A percentile compares a stretch with the other conserved stretches of the same genome.
phyloP scores from a whole-genome alignment of 2,113 vertebrate species.

The Etia nguti region DNA sequence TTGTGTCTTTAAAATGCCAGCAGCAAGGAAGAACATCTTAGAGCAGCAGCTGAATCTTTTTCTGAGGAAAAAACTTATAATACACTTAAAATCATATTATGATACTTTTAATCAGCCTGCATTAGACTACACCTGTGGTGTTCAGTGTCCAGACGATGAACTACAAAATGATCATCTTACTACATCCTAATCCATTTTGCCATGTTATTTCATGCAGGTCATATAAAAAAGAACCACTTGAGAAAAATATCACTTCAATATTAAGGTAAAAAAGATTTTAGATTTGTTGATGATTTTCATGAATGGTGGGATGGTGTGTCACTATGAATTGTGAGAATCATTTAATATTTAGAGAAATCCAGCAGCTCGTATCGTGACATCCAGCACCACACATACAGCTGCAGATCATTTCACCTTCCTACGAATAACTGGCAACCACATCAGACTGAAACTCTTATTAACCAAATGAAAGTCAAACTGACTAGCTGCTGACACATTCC shows the following conservation, averaged over 20 bases:
- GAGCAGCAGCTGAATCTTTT: accelerated
- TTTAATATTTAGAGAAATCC: neutral
- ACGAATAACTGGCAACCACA: neutral
- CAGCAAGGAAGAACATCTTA: accelerated
- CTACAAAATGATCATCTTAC: accelerated
- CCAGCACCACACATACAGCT: neutral
- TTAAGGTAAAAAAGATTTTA: too few relatives aligned
- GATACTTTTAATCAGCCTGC: neutral
- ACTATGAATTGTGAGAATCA: too few relatives aligned
- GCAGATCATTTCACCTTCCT: accelerated
- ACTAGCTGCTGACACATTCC: neutral
- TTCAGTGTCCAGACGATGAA: neutral
- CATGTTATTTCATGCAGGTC: neutral
- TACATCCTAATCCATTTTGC: neutral
- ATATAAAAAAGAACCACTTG: neutral
- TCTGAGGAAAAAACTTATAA: neutral
- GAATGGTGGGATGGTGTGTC: too few relatives aligned
- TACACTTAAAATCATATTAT: accelerated
- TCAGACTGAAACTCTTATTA: too few relatives aligned
- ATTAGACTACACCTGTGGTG: neutral
- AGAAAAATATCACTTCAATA: too few relatives aligned
- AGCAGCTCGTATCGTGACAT: too few relatives aligned
- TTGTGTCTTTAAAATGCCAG: neutral
- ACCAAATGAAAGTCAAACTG: too few relatives aligned
- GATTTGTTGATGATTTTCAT: too few relatives aligned